Percentiles rank a stretch among this genome's conserved stretches.
Conservation (phyloP, 2,797 vertebrate species). For the Acomys russatus region DNA sequence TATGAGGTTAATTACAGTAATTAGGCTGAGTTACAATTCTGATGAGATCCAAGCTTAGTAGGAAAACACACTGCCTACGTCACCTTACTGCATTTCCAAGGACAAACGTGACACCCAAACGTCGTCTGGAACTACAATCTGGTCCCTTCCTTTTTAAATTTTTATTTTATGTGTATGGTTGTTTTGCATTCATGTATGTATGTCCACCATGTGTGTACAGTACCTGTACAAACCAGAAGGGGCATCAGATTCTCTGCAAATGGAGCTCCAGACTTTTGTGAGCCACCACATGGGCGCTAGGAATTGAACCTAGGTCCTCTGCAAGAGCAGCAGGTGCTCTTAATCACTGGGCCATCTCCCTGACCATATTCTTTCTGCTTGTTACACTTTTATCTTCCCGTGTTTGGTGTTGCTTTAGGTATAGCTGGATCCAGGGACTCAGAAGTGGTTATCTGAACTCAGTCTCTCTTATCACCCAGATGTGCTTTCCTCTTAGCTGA, state of each 20-base stretch:
- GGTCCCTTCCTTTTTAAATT: background rate
- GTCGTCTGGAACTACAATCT: background rate
- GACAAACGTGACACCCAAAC: background rate
- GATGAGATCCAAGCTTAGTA: conserved; percentile 42
- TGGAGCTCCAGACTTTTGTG: background rate
- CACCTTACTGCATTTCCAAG: conserved; percentile 51
- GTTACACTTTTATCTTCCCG: background rate
- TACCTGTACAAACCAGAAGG: background rate
- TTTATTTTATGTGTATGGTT: background rate
- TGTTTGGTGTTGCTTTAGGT: conserved; percentile 25
- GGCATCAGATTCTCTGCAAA: background rate
- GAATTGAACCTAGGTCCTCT: background rate
- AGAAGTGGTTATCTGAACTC: background rate
- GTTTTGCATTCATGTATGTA: background rate
- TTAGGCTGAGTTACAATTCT: conserved; percentile 59
- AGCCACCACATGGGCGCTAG: background rate
- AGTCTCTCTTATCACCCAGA: background rate
- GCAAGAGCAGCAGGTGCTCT: background rate
- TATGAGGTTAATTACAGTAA: conserved; percentile 63
- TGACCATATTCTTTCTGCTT: background rate
- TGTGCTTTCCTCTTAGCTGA: background rate
- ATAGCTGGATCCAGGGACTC: background rate
- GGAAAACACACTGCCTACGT: background rate
- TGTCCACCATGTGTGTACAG: background rate
- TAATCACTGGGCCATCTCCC: background rate